Evolutionary conservation across 64 coral and sea anemone genomes (phyloP).

Genomic region (Porites australiensis): DNA sequence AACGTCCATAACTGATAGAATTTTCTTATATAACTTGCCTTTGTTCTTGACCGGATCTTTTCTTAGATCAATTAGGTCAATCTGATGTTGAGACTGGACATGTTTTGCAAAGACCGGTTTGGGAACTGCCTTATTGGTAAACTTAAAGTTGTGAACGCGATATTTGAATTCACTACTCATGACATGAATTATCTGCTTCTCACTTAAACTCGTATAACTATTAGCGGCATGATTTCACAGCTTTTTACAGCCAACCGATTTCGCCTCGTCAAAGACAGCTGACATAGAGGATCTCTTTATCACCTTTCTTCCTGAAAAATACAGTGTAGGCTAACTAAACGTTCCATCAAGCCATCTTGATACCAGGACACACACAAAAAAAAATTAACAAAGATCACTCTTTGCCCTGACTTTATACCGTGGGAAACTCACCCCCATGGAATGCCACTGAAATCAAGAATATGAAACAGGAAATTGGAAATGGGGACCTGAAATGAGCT

Average conservation of each 20-base stretch:
- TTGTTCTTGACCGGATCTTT: background rate
- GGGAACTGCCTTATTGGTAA: constrained; percentile 35
- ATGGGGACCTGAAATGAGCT: too few species aligned
- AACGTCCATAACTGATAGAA: background rate
- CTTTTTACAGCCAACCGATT: constrained; percentile 26
- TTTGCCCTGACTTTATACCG: too few species aligned
- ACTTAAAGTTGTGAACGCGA: constrained; percentile 51
- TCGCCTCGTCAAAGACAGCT: background rate
- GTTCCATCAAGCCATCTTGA: too few species aligned
- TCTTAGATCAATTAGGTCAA: background rate
- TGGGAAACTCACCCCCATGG: too few species aligned
- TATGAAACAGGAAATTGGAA: too few species aligned
- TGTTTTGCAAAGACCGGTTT: constrained; percentile 34
- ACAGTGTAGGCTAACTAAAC: too few species aligned
- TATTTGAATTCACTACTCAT: constrained; percentile 29
- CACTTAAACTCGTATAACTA: constrained; percentile 29
- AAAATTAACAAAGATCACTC: too few species aligned
- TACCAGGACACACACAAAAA: too few species aligned
- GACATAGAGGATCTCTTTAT: too few species aligned
- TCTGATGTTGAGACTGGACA: constrained; percentile 18
- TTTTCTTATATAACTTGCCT: background rate
- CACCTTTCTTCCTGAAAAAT: too few species aligned
- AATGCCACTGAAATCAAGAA: too few species aligned
- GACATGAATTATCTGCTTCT: constrained; percentile 29
- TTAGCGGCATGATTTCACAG: constrained; percentile 1